Percentiles rank a stretch among this genome's conserved stretches.
phyloP scores from a whole-genome alignment of 2,113 vertebrate genomes.

The Porphyrio hochstetteri region DNA sequence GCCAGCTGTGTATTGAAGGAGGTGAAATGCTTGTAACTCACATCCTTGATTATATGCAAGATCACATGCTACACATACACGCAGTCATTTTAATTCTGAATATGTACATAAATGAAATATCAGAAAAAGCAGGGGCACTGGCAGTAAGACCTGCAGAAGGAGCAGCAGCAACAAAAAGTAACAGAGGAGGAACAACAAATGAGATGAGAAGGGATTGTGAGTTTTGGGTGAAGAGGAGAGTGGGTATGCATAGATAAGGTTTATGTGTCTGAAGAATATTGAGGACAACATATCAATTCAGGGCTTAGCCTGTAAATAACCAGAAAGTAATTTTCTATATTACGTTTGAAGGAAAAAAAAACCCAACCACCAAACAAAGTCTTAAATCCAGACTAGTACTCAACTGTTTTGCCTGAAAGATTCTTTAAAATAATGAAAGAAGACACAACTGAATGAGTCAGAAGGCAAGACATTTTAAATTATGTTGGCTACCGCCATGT shows the following conservation, averaged over 20 bases:
- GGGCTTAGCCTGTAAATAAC: background rate
- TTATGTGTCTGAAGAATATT: background rate
- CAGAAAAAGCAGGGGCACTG: too few species aligned
- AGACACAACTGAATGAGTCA: background rate
- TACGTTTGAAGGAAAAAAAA: background rate
- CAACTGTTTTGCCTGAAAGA: background rate
- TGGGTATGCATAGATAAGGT: background rate
- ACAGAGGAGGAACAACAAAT: background rate
- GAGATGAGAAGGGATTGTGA: background rate
- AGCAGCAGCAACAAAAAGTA: background rate
- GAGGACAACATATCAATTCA: background rate
- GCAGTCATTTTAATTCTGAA: background rate
- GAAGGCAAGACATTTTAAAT: background rate
- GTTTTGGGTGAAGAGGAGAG: background rate
- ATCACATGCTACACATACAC: background rate
- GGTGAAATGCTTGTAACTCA: background rate
- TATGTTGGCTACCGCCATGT: background rate
- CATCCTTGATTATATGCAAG: background rate
- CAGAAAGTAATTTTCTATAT: background rate
- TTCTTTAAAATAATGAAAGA: background rate
- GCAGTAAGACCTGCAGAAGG: background rate
- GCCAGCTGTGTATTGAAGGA: background rate
- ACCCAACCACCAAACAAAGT: too few species aligned
- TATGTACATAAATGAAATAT: background rate
- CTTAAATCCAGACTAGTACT: background rate